Evolutionary conservation across 92 coral and sea anemone species (phyloP), one percentile per base, ranked within the genome.

Genomic region (Pocillopora grandis): DNA sequence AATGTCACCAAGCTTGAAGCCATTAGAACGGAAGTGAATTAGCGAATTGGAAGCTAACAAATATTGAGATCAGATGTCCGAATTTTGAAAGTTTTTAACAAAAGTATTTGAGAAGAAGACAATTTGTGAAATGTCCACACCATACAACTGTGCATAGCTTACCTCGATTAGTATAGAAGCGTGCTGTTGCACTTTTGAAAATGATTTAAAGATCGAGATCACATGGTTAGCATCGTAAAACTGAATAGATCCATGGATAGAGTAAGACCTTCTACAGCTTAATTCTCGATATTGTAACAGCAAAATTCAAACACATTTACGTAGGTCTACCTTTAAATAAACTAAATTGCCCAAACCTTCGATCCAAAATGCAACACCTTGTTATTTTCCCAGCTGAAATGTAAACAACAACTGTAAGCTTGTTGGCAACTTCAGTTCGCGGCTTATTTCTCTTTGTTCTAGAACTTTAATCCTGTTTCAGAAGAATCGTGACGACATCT

Each of bases 301-400:
- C 58, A 69, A 67, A 42, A 56, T 17, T 57, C 77, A 13, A 23
- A 13, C 35, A 18, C 20, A 49, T 52, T 12, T 49, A 69, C 73
- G 62, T 69, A 27, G 60, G 21, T 3, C 35, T 19, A n/a, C 36
- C 33, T n/a, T 56, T 33, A 69, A 58, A 56, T 67, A 66, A 66
- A 61, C 69, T 35, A 76, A 76, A 76, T 21, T 58, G 64, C 73
- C 56, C 33, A 68, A 73, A 62, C 71, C 58, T 71, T n/a, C 62
- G 33, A 20, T 12, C 20, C 57, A 13, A 23, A 49, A 52, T 42
- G 17, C 62, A 58, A 82, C 42, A 71, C 72, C 76, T 87, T 90
- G 93, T 82, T 84, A 90, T 80, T 87, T 90, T 84, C 87, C 58
- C 75, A 67, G 80, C 14, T 84, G 91, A 89, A 87, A 90, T 90